Conservation (phyloP, 2,888 invertebrate genomes). For the Drosophila robusta region DNA sequence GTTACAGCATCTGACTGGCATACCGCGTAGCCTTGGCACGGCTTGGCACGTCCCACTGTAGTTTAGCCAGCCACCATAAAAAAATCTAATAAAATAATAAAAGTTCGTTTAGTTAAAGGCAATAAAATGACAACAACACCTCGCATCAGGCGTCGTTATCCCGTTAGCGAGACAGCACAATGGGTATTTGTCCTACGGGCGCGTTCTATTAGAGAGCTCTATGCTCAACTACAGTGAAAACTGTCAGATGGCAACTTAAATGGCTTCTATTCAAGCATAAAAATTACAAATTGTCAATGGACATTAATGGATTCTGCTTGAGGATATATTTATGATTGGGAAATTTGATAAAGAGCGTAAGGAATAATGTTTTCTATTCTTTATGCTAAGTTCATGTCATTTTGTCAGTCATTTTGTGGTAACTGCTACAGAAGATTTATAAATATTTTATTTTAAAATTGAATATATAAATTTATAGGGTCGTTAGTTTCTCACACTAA, state of each 20-base stretch:
- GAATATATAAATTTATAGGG: too few species aligned
- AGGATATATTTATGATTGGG: background rate
- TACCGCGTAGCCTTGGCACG: slow-evolving; percentile 10
- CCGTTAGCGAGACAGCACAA: slow-evolving; percentile 28
- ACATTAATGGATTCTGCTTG: slow-evolving; percentile 2
- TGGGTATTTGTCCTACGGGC: slow-evolving; percentile 41
- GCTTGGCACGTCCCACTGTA: slow-evolving; percentile 6
- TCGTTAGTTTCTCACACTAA: too few species aligned
- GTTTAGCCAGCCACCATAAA: slow-evolving; percentile 11
- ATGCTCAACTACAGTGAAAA: slow-evolving; percentile 17
- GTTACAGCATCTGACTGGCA: slow-evolving; percentile 46
- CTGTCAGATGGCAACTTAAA: slow-evolving; percentile 7
- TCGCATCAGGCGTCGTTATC: slow-evolving; percentile 42
- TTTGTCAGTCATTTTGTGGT: too few species aligned
- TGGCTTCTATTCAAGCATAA: slow-evolving; percentile 1
- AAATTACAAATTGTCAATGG: slow-evolving; percentile 8
- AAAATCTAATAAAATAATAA: slow-evolving; percentile 76
- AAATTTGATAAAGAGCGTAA: slow-evolving; percentile 1
- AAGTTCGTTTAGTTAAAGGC: slow-evolving; percentile 77
- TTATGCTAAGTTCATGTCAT: background rate
- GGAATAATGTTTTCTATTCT: background rate
- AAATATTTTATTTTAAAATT: too few species aligned
- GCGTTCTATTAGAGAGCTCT: slow-evolving; percentile 26
- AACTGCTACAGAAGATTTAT: too few species aligned
- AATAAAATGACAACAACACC: slow-evolving; percentile 77